Evolutionary conservation across 2,888 invertebrate genomes (phyloP).

Genomic region (Pegoplata infirma): DNA sequence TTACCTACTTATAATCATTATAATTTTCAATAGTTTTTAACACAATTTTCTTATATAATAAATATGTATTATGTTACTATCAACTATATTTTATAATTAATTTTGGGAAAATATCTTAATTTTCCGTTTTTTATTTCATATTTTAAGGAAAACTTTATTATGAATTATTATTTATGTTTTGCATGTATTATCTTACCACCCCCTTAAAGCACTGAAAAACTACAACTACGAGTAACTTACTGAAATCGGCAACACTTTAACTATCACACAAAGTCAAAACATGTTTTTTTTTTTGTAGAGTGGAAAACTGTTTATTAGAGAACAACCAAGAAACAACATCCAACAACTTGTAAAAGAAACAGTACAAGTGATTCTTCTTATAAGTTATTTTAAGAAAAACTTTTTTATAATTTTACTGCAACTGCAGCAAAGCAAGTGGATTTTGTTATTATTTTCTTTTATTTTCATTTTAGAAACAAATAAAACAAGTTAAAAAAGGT

Average conservation of each 20-base stretch:
- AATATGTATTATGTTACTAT: too few relatives aligned
- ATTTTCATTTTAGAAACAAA: neutral
- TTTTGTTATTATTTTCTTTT: neutral
- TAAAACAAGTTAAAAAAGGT: neutral
- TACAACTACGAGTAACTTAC: constrained; percentile 29
- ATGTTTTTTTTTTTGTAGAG: neutral
- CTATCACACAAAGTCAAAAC: constrained; percentile 56
- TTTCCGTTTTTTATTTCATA: neutral
- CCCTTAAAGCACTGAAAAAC: constrained; percentile 3
- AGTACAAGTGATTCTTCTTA: neutral
- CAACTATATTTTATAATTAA: neutral
- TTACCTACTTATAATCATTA: too few relatives aligned
- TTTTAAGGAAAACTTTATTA: neutral
- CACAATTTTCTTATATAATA: too few relatives aligned
- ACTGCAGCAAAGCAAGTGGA: neutral
- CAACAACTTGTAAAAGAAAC: neutral
- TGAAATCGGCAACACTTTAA: constrained; percentile 58
- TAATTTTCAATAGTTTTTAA: too few relatives aligned
- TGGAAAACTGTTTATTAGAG: neutral
- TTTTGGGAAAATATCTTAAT: neutral
- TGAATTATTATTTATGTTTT: constrained; percentile 7
- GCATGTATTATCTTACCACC: neutral
- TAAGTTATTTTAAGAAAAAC: neutral
- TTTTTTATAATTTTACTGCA: neutral
- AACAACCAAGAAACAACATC: neutral